Conservation (phyloP, 1,140 invertebrate species). For the Patella vulgata region DNA sequence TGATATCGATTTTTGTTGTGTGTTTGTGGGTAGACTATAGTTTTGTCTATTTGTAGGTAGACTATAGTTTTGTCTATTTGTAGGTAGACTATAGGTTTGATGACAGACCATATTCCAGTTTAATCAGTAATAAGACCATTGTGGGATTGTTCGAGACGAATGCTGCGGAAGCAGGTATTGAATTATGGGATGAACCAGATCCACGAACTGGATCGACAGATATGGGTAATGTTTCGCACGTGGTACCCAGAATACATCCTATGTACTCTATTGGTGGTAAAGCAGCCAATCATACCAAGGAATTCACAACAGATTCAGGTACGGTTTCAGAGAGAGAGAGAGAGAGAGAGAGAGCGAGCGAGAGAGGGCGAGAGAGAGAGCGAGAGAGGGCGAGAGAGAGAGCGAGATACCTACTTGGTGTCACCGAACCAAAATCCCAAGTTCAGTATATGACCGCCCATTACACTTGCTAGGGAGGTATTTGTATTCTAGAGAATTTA, state of each 20-base stretch:
- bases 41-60: slow-evolving; percentile 25
- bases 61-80: no score
- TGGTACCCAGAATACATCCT: slow-evolving; percentile 64
- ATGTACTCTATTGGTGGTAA: slow-evolving; percentile 52
- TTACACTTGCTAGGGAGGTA: background rate
- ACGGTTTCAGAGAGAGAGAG: background rate
- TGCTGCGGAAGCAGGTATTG: slow-evolving; percentile 26
- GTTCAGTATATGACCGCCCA: no score
- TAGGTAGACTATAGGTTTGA: slow-evolving; percentile 23
- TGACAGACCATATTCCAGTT: slow-evolving; percentile 20
- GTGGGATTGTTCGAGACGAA: slow-evolving; percentile 36
- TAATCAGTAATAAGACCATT: slow-evolving; percentile 45
- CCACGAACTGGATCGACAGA: slow-evolving; percentile 43
- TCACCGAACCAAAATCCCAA: no score
- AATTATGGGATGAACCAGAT: slow-evolving; percentile 9
- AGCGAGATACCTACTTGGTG: no score
- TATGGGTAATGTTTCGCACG: slow-evolving; percentile 65
- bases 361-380: no score
- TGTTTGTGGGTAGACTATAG: no score
- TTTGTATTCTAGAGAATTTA: no score
- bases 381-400: no score
- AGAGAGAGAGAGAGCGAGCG: background rate
- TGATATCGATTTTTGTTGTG: no score
- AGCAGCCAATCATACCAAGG: slow-evolving; percentile 52
- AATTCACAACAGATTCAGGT: slow-evolving; percentile 56